Evolutionary conservation across 2,888 invertebrate genomes (phyloP), one percentile per base, ranked within the genome.

Genomic region (Theristus sp.): DNA sequence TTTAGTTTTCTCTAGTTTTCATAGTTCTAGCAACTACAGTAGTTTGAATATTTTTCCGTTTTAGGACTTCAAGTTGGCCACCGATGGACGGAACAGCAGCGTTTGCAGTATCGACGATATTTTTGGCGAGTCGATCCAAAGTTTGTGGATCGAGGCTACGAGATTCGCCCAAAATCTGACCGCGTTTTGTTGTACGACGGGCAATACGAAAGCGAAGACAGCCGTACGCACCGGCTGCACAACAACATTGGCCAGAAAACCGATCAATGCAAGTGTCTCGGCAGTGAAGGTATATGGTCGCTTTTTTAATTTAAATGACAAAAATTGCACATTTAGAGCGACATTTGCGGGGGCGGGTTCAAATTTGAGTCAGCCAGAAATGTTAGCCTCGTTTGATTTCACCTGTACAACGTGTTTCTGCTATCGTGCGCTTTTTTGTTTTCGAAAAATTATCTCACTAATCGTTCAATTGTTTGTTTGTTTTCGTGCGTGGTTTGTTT

Each of bases 241-340:
- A 58, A 58, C 46, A 58, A 58, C 52, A 49, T 58, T 20, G 49
- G 25, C 3, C 58, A 58, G 24, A 52, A 49, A 29, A 58, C 58
- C 20, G 58, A 58, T 24, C 58, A 58, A 29, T 58, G 58, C 58
- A 49, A 29, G 2, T 58, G 58, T 24, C 52, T 58, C n/a, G 58
- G 58, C 29, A 52, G 22, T 24, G 58, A 58, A 52, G 58, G 58
- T 52, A 49, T 1, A n/a, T n/a, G n/a, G n/a, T n/a, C n/a, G n/a
- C n/a, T n/a, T n/a, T 3, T 6, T 24, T 56, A 27, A 6, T 17
- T 6, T 56, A 53, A 53, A n/a, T n/a, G n/a, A n/a, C n/a, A n/a
- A n/a, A n/a, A n/a, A 46, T 46, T 46, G 46, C 17, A 22, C 46
- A 17, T 46, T 17, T 46, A 17, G 22, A 22, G 46, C 46, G 13